A percentile compares a stretch with the other conserved stretches of the same genome.
Evolutionary conservation across 2,113 vertebrate species (phyloP).

Genomic region (Anguilla rostrata): DNA sequence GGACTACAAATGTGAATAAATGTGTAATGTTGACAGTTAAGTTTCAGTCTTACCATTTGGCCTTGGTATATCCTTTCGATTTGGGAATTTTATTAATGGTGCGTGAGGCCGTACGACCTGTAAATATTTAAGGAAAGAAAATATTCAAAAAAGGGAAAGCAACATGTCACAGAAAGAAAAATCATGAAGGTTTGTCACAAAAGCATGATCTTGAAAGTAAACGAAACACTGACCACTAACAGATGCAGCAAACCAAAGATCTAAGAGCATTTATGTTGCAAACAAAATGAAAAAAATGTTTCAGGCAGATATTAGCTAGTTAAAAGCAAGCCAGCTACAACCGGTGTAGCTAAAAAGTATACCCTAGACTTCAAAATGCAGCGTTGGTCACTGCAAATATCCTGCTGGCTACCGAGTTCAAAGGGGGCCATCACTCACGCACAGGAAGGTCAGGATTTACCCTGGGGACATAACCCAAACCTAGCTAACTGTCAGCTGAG

Average conservation of each 20-base stretch:
- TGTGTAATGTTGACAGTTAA: background rate
- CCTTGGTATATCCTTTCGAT: conserved; percentile 47
- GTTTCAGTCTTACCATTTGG: conserved; percentile 63
- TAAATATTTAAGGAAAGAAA: conserved; percentile 20
- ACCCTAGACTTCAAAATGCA: background rate
- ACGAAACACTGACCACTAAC: background rate
- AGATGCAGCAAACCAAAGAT: background rate
- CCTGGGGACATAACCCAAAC: background rate
- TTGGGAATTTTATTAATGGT: conserved; percentile 76
- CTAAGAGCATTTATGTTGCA: background rate
- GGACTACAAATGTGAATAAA: too few relatives aligned
- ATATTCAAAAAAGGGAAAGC: background rate
- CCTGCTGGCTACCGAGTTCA: background rate
- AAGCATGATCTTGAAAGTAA: background rate
- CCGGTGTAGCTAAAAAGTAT: background rate
- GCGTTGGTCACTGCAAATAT: background rate
- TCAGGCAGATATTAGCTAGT: too few relatives aligned
- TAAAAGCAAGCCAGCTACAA: too few relatives aligned
- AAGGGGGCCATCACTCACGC: background rate
- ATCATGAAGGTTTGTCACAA: background rate
- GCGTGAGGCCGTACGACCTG: conserved; percentile 69
- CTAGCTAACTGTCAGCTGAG: too few relatives aligned
- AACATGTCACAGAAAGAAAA: background rate
- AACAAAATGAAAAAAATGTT: background rate
- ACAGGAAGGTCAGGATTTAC: background rate